A percentile compares a stretch with the other conserved stretches of the same genome.
These are phyloP conservation scores for Sycobia sp. DNA, from an alignment of 1,140 invertebrate species.

Conservation along the genomic window DNA sequence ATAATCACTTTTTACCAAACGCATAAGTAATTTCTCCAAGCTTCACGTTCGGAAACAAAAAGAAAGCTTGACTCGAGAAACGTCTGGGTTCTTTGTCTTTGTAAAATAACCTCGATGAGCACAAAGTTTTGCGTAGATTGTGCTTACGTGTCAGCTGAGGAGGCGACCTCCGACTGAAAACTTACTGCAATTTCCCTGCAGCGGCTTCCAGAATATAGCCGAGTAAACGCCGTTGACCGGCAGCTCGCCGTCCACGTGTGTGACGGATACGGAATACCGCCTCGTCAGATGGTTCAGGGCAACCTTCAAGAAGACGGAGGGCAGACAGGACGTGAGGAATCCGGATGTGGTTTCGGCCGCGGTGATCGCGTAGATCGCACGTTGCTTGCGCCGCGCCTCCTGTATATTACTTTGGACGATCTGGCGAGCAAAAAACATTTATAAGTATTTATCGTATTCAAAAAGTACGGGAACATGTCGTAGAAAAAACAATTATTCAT, in stretches of 20 bases:
- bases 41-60: no score
- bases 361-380: constrained; percentile 71
- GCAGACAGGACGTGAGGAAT: constrained; percentile 70
- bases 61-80: no score
- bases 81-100: no score
- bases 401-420: constrained; percentile 66
- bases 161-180: constrained; percentile 13
- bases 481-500: no score
- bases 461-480: no score
- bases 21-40: no score
- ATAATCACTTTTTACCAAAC: no score
- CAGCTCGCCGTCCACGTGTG: constrained; percentile 69
- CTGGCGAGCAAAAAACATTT: constrained; percentile 15
- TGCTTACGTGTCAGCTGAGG: no score
- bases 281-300: constrained; percentile 73
- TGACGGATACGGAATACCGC: constrained; percentile 74
- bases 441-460: no score
- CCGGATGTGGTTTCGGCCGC: constrained; percentile 71
- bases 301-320: constrained; percentile 69
- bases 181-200: constrained; percentile 81
- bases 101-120: no score
- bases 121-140: no score
- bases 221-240: constrained; percentile 73
- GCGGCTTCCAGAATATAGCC: constrained; percentile 78
- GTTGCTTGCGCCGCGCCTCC: constrained; percentile 67